Base-by-base conservation (phyloP, 2,113 vertebrate genomes). In the Podarcis raffonei region DNA sequence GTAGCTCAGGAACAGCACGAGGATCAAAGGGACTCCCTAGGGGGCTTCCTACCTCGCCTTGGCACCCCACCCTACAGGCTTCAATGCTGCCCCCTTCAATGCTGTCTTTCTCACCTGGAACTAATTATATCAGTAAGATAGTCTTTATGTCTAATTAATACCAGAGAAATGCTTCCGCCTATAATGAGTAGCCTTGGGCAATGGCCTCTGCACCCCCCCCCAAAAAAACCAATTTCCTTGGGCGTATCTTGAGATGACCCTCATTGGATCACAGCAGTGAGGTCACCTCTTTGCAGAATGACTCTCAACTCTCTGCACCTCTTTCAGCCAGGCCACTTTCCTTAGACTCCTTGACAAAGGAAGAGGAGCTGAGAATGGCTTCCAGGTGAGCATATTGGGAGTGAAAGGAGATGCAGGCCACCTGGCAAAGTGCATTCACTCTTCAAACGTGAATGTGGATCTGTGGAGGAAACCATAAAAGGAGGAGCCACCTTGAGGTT, bases 61-160 rank as follows among this genome's bases (percentile, higher is more conserved):
- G 15, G 7, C 6, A 2, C 65, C 77, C 94, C 82, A 35, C 72
- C 57, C 20, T 20, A 22, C 35, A 76, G 83, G 42, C 92, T 93
- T 94, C 93, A 92, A 92, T 92, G 92, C 90, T 92, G 84, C 42
- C 42, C 42, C 42, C 92, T 93, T 94, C 93, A 92, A 93, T 92
- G 92, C 90, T 92, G 84, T n/a, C 90, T 85, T 8, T 81, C 87
- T 88, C 92, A 92, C 94, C 92, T 90, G 90, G 90, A 75, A 15
- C 84, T 95, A 90, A 92, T 94, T 92, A 86, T 84, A 84, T 86
- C 88, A 82, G 77, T 35, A 85, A 89, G 89, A 93, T 42, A 90
- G 59, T 84, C 88, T 95, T 92, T 91, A 72, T 89, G 92, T 83
- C 91, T 92, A 90, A 94, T 92, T 93, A 90, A 92, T 93, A 93